These are phyloP conservation scores for Heliothis virescens DNA, from an alignment of 1,140 invertebrate species.

Conservation along the genomic window DNA sequence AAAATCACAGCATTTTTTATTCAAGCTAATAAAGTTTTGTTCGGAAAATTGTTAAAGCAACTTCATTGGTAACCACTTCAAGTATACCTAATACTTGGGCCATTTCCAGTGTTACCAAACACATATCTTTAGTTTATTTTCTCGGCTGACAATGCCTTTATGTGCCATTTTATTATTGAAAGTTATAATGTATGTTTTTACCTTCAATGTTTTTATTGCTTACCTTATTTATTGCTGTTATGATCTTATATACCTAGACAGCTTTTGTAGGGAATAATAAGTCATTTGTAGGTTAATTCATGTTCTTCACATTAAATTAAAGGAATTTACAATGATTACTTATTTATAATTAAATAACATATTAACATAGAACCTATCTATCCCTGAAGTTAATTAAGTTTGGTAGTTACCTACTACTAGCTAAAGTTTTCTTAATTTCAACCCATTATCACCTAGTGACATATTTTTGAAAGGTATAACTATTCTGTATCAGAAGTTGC, in stretches of 20 bases:
- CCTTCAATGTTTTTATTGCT: neutral
- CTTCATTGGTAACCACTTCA: slow-evolving; percentile 25
- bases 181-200: neutral
- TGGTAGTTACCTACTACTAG: too few species aligned
- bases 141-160: neutral
- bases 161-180: neutral
- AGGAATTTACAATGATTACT: neutral
- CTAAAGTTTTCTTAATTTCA: too few species aligned
- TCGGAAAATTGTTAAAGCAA: slow-evolving; percentile 27
- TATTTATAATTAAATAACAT: neutral
- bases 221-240: neutral
- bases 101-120: neutral
- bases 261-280: too few species aligned
- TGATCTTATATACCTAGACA: too few species aligned
- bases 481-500: neutral
- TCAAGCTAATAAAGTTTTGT: slow-evolving; percentile 25
- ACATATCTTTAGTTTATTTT: slow-evolving; percentile 12
- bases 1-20: slow-evolving; percentile 16
- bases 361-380: too few species aligned
- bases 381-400: too few species aligned
- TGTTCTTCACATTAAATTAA: neutral
- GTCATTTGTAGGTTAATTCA: too few species aligned
- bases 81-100: slow-evolving; percentile 8
- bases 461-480: neutral
- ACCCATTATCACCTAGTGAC: too few species aligned